phyloP scores from a whole-genome alignment of 2,888 invertebrate species.

The Plebejus melissa region DNA sequence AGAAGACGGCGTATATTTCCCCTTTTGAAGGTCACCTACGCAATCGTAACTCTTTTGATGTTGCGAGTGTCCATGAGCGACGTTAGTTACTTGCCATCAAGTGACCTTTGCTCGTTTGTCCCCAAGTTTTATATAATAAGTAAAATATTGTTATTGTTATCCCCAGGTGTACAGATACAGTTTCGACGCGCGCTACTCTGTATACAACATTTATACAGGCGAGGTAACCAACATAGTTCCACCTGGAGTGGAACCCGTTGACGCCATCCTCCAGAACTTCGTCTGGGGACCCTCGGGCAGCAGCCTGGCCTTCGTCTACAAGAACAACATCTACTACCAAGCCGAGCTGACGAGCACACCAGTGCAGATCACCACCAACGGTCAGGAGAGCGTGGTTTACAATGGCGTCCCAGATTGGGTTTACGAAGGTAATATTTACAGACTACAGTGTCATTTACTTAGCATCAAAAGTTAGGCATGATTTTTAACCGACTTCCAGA shows the following conservation, averaged over 20 bases:
- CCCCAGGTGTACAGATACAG: conserved; percentile 88
- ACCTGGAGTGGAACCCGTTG: conserved; percentile 47
- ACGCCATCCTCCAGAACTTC: conserved; percentile 82
- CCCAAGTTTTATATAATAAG: too few relatives aligned
- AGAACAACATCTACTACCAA: conserved; percentile 89
- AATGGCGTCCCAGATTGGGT: conserved; percentile 97
- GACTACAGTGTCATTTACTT: too few relatives aligned
- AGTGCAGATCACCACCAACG: conserved; percentile 81
- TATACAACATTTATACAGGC: conserved; percentile 80
- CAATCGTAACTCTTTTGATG: too few relatives aligned
- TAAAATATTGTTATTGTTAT: background rate
- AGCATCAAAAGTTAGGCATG: too few relatives aligned
- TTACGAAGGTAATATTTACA: conserved; percentile 85
- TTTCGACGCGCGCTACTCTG: conserved; percentile 85
- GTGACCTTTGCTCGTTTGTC: too few relatives aligned
- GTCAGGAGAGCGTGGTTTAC: conserved; percentile 81
- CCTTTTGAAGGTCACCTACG: too few relatives aligned
- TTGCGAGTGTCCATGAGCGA: too few relatives aligned
- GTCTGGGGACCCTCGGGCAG: conserved; percentile 88
- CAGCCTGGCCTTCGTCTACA: conserved; percentile 83
- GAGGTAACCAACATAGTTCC: conserved; percentile 53
- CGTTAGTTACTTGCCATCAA: too few relatives aligned
- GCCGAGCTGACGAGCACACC: conserved; percentile 62
- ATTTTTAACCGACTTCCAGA: too few relatives aligned
- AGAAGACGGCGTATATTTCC: too few relatives aligned